phyloP scores from a whole-genome alignment of 1,140 invertebrate genomes.

The Lucilia sericata region DNA sequence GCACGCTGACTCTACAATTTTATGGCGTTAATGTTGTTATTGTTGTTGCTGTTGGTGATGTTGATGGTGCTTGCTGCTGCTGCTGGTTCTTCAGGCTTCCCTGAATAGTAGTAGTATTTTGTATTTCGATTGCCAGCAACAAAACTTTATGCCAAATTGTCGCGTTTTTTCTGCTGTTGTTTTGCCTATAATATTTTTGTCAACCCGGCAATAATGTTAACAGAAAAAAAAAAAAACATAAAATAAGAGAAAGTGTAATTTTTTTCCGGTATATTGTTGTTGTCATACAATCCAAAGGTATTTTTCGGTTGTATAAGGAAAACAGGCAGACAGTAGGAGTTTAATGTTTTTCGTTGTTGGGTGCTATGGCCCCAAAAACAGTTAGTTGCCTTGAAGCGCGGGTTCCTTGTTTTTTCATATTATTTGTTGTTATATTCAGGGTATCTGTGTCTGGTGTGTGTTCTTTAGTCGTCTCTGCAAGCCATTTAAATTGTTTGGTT shows the following conservation, averaged over 20 bases:
- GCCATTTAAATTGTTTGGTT: neutral
- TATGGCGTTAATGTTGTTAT: neutral
- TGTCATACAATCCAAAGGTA: slow-evolving; percentile 1
- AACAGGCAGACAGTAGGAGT: no score
- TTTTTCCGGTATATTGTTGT: slow-evolving; percentile 33
- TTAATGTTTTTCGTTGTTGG: no score
- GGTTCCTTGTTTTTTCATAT: no score
- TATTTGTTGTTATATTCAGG: no score
- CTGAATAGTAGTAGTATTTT: no score
- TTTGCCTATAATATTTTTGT: neutral
- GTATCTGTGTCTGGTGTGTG: neutral
- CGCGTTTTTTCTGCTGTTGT: slow-evolving; percentile 8
- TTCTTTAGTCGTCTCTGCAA: neutral
- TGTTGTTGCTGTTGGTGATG: neutral
- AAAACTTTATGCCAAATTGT: slow-evolving; percentile 15
- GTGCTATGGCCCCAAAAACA: no score
- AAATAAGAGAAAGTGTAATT: slow-evolving; percentile 35
- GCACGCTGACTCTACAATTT: slow-evolving; percentile 32
- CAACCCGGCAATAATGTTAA: neutral
- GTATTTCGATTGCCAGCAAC: neutral
- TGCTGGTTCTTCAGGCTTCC: no score
- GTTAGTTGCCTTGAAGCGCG: no score
- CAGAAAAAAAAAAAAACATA: neutral
- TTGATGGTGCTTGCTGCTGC: neutral
- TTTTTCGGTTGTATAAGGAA: neutral